Evolutionary conservation across 2,888 invertebrate species (phyloP), one percentile per base, ranked within the genome.

Genomic region (Camponotus fellah): DNA sequence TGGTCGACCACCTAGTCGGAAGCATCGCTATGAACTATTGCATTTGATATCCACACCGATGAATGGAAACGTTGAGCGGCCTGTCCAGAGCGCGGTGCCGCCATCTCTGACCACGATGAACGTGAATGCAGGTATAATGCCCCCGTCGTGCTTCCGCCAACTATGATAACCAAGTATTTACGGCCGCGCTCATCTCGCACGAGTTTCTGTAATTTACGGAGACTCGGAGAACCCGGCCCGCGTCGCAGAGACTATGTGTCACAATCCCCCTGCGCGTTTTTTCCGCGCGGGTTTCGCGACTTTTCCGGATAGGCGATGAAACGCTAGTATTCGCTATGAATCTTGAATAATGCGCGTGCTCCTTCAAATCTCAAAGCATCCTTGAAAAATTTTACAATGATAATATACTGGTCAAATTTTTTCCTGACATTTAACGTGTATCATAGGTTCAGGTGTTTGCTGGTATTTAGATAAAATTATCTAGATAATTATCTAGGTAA

Each of bases 121-220:
- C 85, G 91, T 89, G 92, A 92, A 92, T 91, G 90, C 90, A 89
- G 90, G 91, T 88, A 85, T 92, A 93, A 93, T 92, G 90, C 75
- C 88, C 37, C 92, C 90, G 89, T 87, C 89, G 85, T 90, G 91
- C 90, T 92, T 93, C 93, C 93, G 93, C 92, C 92, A 90, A 91
- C 89, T 92, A 93, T 93, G 94, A 94, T 94, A 94, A 94, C 94
- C 93, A 92, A 93, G 92, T 94, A 94, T 94, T 94, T 94, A 94
- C 92, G 92, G 91, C 92, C 91, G 88, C 89, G 86, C 85, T 86
- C 72, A 82, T 85, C 86, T 89, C 89, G 90, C 64, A 62, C 68
- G 77, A 93, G 92, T 91, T 92, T 91, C 90, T 91, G 90, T 93
- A 93, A 93, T 93, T 93, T 93, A 93, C 92, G 90, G 91, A 89